Conservation (phyloP, 2,888 invertebrate species). For the Neelides folsomi region DNA sequence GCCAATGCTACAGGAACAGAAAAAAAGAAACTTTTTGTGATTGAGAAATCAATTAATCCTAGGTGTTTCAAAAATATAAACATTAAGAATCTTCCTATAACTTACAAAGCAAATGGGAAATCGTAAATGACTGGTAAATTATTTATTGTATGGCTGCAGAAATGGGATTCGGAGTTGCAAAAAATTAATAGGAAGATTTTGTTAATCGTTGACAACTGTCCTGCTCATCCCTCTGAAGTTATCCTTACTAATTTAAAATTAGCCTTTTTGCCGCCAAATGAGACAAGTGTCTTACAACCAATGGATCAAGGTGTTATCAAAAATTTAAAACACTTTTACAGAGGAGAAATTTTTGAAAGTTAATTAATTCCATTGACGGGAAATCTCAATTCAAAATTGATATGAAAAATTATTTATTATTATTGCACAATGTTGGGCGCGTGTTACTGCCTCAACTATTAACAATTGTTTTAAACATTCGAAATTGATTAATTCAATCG, state of each 20-base stretch:
- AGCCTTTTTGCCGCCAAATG: constrained; percentile 35
- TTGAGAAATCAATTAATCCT: constrained; percentile 13
- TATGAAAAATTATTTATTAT: no score
- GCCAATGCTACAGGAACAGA: constrained; percentile 13
- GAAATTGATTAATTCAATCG: no score
- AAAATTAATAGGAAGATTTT: constrained; percentile 32
- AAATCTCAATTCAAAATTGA: no score
- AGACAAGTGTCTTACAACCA: constrained; percentile 29
- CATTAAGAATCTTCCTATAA: constrained; percentile 17
- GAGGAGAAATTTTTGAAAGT: no score
- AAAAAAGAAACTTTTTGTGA: constrained; percentile 16
- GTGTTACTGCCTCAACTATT: no score
- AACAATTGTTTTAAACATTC: no score
- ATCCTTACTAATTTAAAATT: constrained; percentile 32
- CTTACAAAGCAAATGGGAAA: constrained; percentile 22
- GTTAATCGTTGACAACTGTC: constrained; percentile 34
- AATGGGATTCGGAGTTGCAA: constrained; percentile 30
- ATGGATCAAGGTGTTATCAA: constrained; percentile 30
- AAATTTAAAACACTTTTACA: constrained; percentile 27
- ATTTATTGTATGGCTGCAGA: constrained; percentile 29
- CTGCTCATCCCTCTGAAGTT: constrained; percentile 29
- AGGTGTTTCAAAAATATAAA: constrained; percentile 10
- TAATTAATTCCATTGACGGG: no score
- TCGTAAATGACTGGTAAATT: constrained; percentile 36
- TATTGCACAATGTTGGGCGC: no score